Conservation (phyloP, 2,113 vertebrate species). For the Danionella cerebrum region DNA sequence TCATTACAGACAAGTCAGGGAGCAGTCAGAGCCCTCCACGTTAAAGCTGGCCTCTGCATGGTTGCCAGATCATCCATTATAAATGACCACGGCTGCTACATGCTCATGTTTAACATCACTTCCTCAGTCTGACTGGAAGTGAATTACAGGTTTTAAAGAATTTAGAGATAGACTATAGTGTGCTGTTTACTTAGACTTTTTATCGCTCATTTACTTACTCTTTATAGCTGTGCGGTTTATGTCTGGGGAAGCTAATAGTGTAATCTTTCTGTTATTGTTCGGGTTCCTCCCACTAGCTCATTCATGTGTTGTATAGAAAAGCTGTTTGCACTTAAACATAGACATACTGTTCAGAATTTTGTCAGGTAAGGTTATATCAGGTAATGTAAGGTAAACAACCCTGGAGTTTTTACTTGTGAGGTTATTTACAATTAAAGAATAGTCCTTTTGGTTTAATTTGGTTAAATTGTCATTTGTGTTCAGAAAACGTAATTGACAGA, state of each 20-base stretch:
- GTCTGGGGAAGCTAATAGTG: background rate
- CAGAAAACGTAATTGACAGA: no score
- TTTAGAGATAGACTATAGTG: background rate
- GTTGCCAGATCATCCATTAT: background rate
- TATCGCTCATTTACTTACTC: background rate
- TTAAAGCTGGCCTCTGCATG: background rate
- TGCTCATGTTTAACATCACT: background rate
- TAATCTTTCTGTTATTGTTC: background rate
- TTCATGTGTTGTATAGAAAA: background rate
- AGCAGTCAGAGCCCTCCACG: background rate
- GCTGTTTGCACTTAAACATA: background rate
- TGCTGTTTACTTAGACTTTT: background rate
- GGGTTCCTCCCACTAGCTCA: background rate
- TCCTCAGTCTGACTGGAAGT: background rate
- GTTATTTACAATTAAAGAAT: no score
- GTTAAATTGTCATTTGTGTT: no score
- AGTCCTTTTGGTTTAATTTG: no score
- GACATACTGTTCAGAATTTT: background rate
- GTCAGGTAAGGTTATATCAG: background rate
- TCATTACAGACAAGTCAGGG: background rate
- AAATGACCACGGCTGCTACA: background rate
- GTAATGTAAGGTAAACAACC: no score
- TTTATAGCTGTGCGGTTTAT: background rate
- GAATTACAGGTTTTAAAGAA: background rate
- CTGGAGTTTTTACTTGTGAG: no score